Evolutionary conservation across 2,888 invertebrate genomes (phyloP).

Genomic region (Acanthosepion esculentum): DNA sequence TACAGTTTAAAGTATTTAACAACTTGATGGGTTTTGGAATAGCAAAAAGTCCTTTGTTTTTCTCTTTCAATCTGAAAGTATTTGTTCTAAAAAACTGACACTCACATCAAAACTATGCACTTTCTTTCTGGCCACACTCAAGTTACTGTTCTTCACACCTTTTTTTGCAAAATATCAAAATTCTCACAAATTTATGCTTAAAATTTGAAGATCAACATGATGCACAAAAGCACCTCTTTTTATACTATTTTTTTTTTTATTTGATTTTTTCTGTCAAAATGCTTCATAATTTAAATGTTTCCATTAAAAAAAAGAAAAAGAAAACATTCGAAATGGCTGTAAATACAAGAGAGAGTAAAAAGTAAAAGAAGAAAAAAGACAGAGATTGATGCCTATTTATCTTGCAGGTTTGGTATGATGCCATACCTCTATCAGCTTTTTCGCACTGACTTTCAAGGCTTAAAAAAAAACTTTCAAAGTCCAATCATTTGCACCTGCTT

Average conservation of each 20-base stretch:
- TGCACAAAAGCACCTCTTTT: not conserved
- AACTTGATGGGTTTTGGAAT: no score
- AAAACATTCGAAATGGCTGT: no score
- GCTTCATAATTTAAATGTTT: not conserved
- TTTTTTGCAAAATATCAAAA: not conserved
- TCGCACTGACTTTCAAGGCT: no score
- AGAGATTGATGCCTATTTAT: no score
- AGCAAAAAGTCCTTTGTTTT: no score
- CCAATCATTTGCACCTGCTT: not conserved
- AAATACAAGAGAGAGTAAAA: no score
- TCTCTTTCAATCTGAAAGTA: not conserved
- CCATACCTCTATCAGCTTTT: no score
- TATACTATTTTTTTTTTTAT: not conserved
- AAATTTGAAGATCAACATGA: not conserved
- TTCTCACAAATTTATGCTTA: not conserved
- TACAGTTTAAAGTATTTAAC: no score
- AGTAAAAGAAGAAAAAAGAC: no score
- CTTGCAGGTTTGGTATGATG: no score
- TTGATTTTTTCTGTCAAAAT: not conserved
- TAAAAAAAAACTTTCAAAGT: not conserved
- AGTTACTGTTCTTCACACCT: not conserved
- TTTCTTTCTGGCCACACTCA: not conserved
- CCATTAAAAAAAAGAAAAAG: not conserved
- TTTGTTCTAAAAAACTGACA: not conserved
- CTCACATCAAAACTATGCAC: not conserved